A percentile compares a stretch with the other conserved stretches of the same genome.
These are phyloP conservation scores for Solenopsis invicta DNA, from an alignment of 1,140 invertebrate genomes.

Conservation along the genomic window DNA sequence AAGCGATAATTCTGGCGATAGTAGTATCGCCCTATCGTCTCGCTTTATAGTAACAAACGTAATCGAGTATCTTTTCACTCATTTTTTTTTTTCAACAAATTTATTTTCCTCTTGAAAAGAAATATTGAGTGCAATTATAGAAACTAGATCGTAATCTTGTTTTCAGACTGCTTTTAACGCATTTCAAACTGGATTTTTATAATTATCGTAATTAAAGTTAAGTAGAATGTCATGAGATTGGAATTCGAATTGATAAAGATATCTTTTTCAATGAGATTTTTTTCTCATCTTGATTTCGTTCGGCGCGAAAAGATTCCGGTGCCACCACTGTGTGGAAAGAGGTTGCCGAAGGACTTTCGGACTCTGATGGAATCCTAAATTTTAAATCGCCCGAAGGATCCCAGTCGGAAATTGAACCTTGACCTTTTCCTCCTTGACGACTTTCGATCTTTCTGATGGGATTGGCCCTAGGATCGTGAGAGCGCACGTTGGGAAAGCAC, in stretches of 20 bases:
- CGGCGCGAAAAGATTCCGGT: conserved; percentile 12
- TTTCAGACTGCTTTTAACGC: neutral
- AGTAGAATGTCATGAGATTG: neutral
- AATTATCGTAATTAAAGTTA: neutral
- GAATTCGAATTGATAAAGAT: conserved; percentile 4
- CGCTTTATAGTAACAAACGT: neutral
- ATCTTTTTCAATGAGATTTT: neutral
- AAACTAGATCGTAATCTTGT: conserved; percentile 1
- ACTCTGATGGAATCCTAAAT: conserved; percentile 54
- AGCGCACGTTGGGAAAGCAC: conserved; percentile 6
- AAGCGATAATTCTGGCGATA: neutral
- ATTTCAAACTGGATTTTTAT: conserved; percentile 1
- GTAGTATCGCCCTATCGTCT: neutral
- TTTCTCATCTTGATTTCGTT: conserved; percentile 28
- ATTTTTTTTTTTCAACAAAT: neutral
- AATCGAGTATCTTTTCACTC: neutral
- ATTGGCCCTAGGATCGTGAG: conserved; percentile 27
- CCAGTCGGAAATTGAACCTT: conserved; percentile 50
- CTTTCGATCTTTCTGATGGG: conserved; percentile 49
- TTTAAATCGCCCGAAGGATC: conserved; percentile 50
- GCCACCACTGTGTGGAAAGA: conserved; percentile 25
- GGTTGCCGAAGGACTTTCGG: neutral
- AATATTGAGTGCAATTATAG: neutral
- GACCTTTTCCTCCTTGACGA: conserved; percentile 18
- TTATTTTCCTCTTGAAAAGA: neutral